A percentile compares a stretch with the other conserved stretches of the same genome.
Evolutionary conservation across 2,797 vertebrate genomes (phyloP).

Genomic region (Lagorchestes hirsutus): DNA sequence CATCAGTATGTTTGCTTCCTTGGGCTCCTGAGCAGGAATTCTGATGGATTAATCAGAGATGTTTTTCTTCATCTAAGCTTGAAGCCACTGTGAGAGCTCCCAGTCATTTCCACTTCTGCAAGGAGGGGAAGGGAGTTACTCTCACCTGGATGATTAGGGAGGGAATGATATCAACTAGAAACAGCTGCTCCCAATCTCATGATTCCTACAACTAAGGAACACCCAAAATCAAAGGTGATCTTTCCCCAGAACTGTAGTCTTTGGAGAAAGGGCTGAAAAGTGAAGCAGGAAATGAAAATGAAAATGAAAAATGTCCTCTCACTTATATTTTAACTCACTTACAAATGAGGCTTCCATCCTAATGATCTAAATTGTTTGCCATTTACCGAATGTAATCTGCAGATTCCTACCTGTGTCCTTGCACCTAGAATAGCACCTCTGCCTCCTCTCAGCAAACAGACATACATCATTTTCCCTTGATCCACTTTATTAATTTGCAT

Average conservation of each 20-base stretch:
- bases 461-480: neutral
- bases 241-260: neutral
- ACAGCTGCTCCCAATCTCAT: neutral
- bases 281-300: neutral
- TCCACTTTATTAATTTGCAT: neutral
- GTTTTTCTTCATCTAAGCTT: conserved; percentile 1
- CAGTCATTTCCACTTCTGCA: neutral
- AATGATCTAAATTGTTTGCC: neutral
- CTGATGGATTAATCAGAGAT: conserved; percentile 12
- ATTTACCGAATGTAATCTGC: neutral
- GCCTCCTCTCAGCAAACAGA: neutral
- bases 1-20: neutral
- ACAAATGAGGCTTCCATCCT: neutral
- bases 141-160: neutral
- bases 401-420: neutral
- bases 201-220: neutral
- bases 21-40: neutral
- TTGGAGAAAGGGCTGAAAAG: neutral
- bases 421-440: neutral
- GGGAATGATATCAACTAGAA: neutral
- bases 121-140: neutral
- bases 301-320: neutral
- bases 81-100: neutral
- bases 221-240: neutral
- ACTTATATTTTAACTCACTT: neutral